phyloP scores from a whole-genome alignment of 2,888 invertebrate genomes.

The Tachina grossa region DNA sequence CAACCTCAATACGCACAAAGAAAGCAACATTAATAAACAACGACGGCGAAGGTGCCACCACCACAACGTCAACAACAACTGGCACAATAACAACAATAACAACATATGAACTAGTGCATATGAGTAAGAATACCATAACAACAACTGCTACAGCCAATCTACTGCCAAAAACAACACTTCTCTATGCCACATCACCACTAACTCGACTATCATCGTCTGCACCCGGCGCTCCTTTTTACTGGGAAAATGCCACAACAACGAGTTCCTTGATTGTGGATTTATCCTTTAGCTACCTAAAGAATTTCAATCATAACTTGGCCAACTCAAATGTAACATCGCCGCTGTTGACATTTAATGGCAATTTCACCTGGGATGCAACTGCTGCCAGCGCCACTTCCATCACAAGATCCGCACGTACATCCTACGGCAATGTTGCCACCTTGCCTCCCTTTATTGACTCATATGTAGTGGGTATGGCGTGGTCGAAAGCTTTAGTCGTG shows the following conservation, averaged over 20 bases:
- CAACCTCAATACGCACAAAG: constrained; percentile 50
- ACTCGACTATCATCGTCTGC: background rate
- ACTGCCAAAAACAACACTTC: constrained; percentile 49
- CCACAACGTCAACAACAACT: constrained; percentile 63
- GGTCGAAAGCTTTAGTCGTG: constrained; percentile 85
- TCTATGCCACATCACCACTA: constrained; percentile 7
- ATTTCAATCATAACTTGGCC: constrained; percentile 31
- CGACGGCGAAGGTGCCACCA: constrained; percentile 34
- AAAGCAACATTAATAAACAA: constrained; percentile 45
- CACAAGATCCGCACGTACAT: constrained; percentile 35
- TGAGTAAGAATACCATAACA: constrained; percentile 71
- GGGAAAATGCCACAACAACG: constrained; percentile 23
- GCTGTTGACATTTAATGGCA: constrained; percentile 38
- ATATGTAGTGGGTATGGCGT: constrained; percentile 82
- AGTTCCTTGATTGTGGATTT: constrained; percentile 37
- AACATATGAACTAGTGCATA: constrained; percentile 34
- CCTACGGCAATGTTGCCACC: constrained; percentile 21
- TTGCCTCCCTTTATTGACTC: constrained; percentile 73
- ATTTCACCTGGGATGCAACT: constrained; percentile 51
- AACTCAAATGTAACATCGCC: constrained; percentile 16
- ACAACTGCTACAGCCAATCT: constrained; percentile 39
- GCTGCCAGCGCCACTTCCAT: constrained; percentile 41
- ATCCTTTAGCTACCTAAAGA: constrained; percentile 23
- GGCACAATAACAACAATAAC: constrained; percentile 50
- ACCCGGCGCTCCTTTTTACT: background rate